A percentile compares a stretch with the other conserved stretches of the same genome.
These are phyloP conservation scores for Styela plicata DNA, from an alignment of 23 tunicate genomes.

Conservation along the genomic window DNA sequence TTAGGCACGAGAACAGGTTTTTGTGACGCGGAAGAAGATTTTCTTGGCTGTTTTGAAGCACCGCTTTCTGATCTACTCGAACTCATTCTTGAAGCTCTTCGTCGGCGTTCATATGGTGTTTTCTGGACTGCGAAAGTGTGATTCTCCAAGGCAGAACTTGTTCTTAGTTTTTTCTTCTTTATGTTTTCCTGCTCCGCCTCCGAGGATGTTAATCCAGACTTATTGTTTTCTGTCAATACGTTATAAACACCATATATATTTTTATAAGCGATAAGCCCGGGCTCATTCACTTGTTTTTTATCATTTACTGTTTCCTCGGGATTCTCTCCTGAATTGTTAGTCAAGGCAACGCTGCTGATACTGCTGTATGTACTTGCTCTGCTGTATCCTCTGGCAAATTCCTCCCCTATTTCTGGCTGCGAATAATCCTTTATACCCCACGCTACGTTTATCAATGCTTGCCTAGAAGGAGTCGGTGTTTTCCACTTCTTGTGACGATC, in stretches of 20 bases:
- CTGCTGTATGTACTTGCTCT: background rate
- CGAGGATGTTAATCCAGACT: background rate
- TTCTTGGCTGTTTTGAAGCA: background rate
- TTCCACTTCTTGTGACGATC: constrained; percentile 40
- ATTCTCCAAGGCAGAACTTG: background rate
- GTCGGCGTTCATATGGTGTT: background rate
- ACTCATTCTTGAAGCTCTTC: constrained; percentile 3
- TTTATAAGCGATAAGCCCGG: constrained; percentile 1
- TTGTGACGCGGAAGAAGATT: background rate
- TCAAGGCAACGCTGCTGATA: background rate
- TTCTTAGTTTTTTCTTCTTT: background rate
- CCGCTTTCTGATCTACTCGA: background rate
- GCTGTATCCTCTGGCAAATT: constrained; percentile 29
- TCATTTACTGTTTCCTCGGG: background rate
- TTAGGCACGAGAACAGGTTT: constrained; percentile 43
- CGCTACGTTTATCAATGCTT: constrained; percentile 35
- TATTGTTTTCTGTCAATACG: background rate
- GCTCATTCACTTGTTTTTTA: background rate
- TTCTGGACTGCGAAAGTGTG: background rate
- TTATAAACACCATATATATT: constrained; percentile 11
- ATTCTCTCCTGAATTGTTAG: background rate
- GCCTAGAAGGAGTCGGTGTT: constrained; percentile 19
- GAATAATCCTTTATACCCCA: constrained; percentile 59
- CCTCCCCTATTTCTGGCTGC: constrained; percentile 63
- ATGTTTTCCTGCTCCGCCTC: background rate